These are phyloP conservation scores for Laterallus jamaicensis DNA, from an alignment of 2,113 vertebrate species.

Conservation along the genomic window DNA sequence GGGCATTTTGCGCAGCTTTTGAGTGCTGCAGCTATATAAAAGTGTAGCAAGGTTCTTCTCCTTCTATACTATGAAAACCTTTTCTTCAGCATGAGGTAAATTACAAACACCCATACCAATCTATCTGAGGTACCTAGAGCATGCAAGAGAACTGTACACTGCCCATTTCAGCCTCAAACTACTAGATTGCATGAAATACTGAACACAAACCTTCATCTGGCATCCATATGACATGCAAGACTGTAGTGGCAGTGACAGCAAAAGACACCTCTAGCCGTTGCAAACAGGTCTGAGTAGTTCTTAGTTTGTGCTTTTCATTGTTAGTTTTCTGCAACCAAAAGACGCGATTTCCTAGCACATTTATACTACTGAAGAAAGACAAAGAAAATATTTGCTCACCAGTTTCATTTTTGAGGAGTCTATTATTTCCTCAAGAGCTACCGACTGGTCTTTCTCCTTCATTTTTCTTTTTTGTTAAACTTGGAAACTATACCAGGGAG, in stretches of 20 bases:
- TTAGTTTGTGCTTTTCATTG: neutral
- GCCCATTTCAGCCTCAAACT: neutral
- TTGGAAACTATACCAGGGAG: constrained; percentile 11
- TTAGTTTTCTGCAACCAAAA: neutral
- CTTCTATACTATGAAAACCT: neutral
- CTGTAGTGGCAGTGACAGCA: neutral
- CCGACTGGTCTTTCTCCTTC: constrained; percentile 71
- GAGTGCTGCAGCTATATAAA: neutral
- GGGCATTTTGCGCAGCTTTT: neutral
- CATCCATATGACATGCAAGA: neutral
- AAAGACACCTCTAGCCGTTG: neutral
- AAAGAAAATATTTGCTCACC: constrained; percentile 74
- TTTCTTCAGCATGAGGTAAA: neutral
- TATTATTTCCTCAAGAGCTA: constrained; percentile 74
- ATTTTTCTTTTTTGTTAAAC: constrained; percentile 67
- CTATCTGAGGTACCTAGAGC: neutral
- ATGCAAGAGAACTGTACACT: neutral
- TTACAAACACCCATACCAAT: neutral
- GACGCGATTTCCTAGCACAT: neutral
- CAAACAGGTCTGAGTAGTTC: neutral
- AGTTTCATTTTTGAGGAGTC: constrained; percentile 74
- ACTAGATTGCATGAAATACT: neutral
- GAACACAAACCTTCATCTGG: neutral
- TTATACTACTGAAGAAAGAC: constrained; percentile 30
- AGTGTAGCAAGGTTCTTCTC: neutral